Percentiles rank a stretch among this genome's conserved stretches.
Conservation (phyloP, 2,113 vertebrate genomes). For the Rhinogobius similis region DNA sequence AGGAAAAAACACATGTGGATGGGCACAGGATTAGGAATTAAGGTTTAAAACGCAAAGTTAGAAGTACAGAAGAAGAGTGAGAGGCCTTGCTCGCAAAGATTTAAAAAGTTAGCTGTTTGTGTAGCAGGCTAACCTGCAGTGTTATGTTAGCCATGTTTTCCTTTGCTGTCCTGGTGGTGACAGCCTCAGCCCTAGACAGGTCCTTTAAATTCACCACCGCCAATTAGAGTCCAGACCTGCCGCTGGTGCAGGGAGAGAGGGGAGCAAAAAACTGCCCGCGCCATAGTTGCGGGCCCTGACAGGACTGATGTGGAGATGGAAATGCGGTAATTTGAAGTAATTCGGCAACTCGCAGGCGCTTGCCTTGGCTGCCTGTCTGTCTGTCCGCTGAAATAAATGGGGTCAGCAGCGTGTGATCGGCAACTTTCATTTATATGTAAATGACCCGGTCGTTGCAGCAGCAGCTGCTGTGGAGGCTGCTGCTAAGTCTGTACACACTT, state of each 20-base stretch:
- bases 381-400: constrained; percentile 82
- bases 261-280: constrained; percentile 50
- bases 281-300: constrained; percentile 76
- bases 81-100: constrained; percentile 23
- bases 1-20: constrained; percentile 2
- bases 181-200: constrained; percentile 72
- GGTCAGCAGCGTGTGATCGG: constrained; percentile 83
- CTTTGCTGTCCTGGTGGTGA: constrained; percentile 71
- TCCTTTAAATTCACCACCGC: constrained; percentile 79
- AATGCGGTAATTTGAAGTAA: constrained; percentile 85
- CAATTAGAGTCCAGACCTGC: constrained; percentile 80
- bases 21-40: background rate
- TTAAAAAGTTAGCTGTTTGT: constrained; percentile 39
- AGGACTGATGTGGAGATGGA: constrained; percentile 80
- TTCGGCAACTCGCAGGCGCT: constrained; percentile 78
- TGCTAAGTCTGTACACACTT: constrained; percentile 58
- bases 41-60: constrained; percentile 8
- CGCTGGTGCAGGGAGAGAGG: constrained; percentile 44
- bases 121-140: constrained; percentile 42
- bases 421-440: constrained; percentile 89
- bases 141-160: constrained; percentile 59
- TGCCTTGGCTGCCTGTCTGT: constrained; percentile 80
- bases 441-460: constrained; percentile 76
- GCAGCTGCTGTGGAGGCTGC: constrained; percentile 66
- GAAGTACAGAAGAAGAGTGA: constrained; percentile 3